Evolutionary conservation across 2,797 vertebrate species (phyloP).

Genomic region (Lates japonicus): DNA sequence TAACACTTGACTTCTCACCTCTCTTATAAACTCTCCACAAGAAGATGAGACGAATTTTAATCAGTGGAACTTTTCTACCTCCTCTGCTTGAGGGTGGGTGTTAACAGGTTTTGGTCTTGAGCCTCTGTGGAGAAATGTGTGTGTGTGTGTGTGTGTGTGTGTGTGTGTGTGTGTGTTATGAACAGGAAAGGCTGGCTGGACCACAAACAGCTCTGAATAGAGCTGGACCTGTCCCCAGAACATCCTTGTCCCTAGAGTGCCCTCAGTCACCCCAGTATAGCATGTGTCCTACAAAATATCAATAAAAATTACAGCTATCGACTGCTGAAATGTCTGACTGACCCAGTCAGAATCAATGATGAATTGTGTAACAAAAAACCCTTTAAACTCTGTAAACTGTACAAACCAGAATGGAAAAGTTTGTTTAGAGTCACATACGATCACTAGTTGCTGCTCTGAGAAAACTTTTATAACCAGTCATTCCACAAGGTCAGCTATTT

Average conservation of each 20-base stretch:
- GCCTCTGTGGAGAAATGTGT: slow-evolving; percentile 1
- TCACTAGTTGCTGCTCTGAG: background rate
- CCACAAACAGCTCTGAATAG: slow-evolving; percentile 26
- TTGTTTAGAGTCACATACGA: background rate
- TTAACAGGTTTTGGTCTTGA: slow-evolving; percentile 8
- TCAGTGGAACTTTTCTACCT: background rate
- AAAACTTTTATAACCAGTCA: slow-evolving; percentile 1
- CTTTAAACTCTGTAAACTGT: background rate
- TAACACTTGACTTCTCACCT: slow-evolving; percentile 34
- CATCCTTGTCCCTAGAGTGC: background rate
- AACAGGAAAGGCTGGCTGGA: background rate
- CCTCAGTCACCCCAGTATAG: background rate
- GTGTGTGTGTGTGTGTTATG: background rate
- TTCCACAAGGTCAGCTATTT: slow-evolving; percentile 6
- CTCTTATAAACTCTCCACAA: slow-evolving; percentile 23
- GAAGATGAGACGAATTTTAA: slow-evolving; percentile 44
- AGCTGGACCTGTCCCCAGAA: slow-evolving; percentile 18
- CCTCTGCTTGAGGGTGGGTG: slow-evolving; percentile 16
- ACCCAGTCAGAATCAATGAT: slow-evolving; percentile 47
- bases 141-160: background rate
- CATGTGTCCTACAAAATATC: slow-evolving; percentile 35
- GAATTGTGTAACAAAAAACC: slow-evolving; percentile 3
- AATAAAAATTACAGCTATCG: slow-evolving; percentile 41
- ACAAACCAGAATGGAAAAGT: background rate
- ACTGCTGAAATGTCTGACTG: slow-evolving; percentile 29